Percentiles rank a stretch among this genome's conserved stretches.
Evolutionary conservation across 2,113 vertebrate species (phyloP).

Genomic region (Leucosticte australis): DNA sequence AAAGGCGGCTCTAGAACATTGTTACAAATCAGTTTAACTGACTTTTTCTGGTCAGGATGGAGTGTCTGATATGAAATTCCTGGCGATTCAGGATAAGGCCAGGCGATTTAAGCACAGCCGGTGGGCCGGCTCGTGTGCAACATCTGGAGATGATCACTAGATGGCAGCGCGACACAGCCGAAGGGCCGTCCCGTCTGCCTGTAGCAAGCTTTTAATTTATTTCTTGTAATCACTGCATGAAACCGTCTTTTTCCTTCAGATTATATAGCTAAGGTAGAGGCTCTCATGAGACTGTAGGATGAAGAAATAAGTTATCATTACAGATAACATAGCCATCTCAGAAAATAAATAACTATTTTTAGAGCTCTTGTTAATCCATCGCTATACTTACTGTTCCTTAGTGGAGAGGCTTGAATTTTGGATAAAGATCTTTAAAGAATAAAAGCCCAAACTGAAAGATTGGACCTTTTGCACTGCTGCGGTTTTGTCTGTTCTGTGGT

Average conservation of each 20-base stretch:
- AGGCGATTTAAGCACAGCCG: rapidly evolving
- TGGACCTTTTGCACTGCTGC: neutral
- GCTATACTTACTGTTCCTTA: neutral
- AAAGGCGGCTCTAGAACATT: neutral
- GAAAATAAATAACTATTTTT: slow-evolving; percentile 3
- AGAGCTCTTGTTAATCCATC: neutral
- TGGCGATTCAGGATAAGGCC: neutral
- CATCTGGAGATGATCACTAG: slow-evolving; percentile 52
- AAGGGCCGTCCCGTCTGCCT: rapidly evolving
- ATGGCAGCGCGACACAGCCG: slow-evolving; percentile 65
- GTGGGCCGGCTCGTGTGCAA: no score
- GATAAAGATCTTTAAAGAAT: neutral
- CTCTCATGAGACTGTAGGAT: neutral
- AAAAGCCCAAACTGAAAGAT: neutral
- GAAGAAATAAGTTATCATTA: slow-evolving; percentile 13
- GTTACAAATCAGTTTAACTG: neutral
- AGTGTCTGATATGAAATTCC: neutral
- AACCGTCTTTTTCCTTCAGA: neutral
- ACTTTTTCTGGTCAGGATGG: rapidly evolving
- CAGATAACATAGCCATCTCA: neutral
- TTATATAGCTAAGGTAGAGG: neutral
- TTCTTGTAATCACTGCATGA: neutral
- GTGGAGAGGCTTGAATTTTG: neutral
- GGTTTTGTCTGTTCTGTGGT: neutral
- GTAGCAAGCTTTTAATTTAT: neutral